Percentiles rank a stretch among this genome's conserved stretches.
These are phyloP conservation scores for Onthophagus sagittarius DNA, from an alignment of 2,888 invertebrate genomes.

Conservation along the genomic window DNA sequence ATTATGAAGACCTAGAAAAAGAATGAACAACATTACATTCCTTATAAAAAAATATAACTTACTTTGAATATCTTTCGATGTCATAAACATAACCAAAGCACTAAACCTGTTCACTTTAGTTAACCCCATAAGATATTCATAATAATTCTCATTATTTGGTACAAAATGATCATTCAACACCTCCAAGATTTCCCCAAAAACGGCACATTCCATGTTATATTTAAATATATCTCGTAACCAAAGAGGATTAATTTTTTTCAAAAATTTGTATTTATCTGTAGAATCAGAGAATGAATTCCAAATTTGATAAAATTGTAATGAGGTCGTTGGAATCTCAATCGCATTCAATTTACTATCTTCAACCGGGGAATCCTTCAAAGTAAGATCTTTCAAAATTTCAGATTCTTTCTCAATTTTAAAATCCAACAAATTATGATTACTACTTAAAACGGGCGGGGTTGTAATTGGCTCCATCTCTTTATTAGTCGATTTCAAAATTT, in stretches of 20 bases:
- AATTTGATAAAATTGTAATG: slow-evolving; percentile 61
- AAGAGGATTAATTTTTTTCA: slow-evolving; percentile 55
- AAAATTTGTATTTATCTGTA: slow-evolving; percentile 55
- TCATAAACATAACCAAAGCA: slow-evolving; percentile 62
- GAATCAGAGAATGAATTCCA: slow-evolving; percentile 59
- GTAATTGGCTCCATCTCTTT: neutral
- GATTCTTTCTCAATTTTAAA: slow-evolving; percentile 33
- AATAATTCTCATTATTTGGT: slow-evolving; percentile 42
- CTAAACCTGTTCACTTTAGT: slow-evolving; percentile 61
- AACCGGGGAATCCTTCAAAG: slow-evolving; percentile 8
- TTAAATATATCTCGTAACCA: slow-evolving; percentile 61
- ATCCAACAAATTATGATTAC: neutral
- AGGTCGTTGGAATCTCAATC: slow-evolving; percentile 50
- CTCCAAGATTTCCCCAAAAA: slow-evolving; percentile 59
- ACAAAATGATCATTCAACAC: slow-evolving; percentile 51
- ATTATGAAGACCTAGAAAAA: neutral
- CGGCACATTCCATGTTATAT: slow-evolving; percentile 63
- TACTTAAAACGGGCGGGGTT: neutral
- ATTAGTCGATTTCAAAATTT: neutral
- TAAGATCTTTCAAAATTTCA: slow-evolving; percentile 17
- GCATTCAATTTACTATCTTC: slow-evolving; percentile 21
- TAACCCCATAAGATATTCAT: slow-evolving; percentile 54
- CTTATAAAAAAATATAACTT: slow-evolving; percentile 27
- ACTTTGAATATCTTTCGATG: slow-evolving; percentile 58
- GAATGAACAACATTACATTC: neutral